These are phyloP conservation scores for Stichodactyla helianthus DNA, from an alignment of 64 coral and sea anemone genomes.

Conservation along the genomic window DNA sequence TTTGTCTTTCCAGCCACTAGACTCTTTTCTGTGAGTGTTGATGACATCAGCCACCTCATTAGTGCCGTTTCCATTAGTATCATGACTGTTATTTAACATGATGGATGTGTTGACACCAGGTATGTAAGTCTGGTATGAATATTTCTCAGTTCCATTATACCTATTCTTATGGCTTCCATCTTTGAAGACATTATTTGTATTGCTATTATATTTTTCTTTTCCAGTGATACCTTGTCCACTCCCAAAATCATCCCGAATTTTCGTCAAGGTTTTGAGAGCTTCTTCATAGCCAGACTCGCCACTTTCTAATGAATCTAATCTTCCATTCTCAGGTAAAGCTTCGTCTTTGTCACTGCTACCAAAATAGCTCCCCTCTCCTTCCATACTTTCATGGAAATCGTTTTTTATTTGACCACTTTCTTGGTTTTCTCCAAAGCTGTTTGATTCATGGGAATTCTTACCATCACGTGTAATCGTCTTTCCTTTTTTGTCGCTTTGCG, in stretches of 20 bases:
- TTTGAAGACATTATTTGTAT: not conserved
- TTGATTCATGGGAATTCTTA: too few relatives aligned
- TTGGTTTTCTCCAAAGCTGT: not conserved
- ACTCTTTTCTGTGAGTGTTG: not conserved
- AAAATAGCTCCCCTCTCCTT: not conserved
- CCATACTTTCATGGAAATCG: not conserved
- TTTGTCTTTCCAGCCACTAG: not conserved
- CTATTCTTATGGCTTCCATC: not conserved
- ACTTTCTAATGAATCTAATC: not conserved
- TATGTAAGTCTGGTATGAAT: too few relatives aligned
- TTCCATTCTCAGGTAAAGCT: not conserved
- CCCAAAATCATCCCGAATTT: not conserved
- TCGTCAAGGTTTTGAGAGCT: not conserved
- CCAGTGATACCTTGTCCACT: not conserved
- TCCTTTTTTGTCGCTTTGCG: not conserved
- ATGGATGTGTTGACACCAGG: too few relatives aligned
- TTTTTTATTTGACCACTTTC: not conserved
- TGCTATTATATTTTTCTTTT: not conserved
- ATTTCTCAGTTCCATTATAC: not conserved
- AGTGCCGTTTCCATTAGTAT: not conserved
- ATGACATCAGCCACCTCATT: not conserved
- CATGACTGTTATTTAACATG: too few relatives aligned
- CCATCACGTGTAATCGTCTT: too few relatives aligned
- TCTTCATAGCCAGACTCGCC: not conserved
- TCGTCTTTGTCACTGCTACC: not conserved